phyloP scores from a whole-genome alignment of 1,140 invertebrate species.

The Campoletis sonorensis region DNA sequence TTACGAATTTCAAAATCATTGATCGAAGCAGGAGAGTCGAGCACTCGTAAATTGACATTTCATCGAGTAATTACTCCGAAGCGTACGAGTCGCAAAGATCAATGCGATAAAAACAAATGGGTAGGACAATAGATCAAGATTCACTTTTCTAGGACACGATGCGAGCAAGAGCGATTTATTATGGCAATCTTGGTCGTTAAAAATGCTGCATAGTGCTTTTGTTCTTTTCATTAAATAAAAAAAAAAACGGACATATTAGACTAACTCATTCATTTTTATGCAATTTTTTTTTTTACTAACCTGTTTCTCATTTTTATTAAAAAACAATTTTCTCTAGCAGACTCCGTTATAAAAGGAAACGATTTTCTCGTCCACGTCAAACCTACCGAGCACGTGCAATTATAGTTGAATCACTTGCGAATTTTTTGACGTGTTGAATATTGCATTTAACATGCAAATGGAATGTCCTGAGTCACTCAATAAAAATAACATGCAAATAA shows the following conservation, averaged over 20 bases:
- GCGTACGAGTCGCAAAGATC: background rate
- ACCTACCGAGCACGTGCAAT: background rate
- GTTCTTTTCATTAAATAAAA: background rate
- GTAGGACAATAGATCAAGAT: slow-evolving; percentile 5
- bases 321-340: background rate
- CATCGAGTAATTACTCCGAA: background rate
- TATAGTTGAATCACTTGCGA: slow-evolving; percentile 11
- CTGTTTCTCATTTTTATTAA: background rate
- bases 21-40: background rate
- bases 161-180: background rate
- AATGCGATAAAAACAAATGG: slow-evolving; percentile 3
- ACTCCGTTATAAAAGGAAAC: background rate
- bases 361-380: slow-evolving; percentile 26
- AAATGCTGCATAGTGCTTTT: background rate
- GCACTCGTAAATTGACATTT: slow-evolving; percentile 7
- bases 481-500: slow-evolving; percentile 19
- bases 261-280: background rate
- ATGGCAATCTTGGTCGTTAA: background rate
- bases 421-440: slow-evolving; percentile 13
- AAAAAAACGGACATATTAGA: background rate
- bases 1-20: background rate
- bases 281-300: background rate
- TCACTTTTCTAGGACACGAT: slow-evolving; percentile 16
- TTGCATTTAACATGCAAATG: slow-evolving; percentile 37
- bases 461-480: slow-evolving; percentile 7